Evolutionary conservation across 2,888 invertebrate genomes (phyloP).

Genomic region (Onchidella celtica): DNA sequence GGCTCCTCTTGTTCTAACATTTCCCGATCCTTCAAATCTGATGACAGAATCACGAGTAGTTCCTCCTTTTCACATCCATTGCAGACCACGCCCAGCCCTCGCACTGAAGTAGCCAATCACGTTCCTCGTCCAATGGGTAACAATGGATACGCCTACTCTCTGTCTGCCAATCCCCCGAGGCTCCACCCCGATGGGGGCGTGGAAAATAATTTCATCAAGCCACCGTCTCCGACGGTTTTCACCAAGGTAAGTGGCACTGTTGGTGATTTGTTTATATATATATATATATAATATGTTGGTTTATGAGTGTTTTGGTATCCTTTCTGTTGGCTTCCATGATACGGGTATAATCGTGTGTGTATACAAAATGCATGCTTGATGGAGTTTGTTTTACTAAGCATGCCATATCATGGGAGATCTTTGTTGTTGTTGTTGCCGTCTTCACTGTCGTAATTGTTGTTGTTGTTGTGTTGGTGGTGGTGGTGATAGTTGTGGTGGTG

Average conservation of each 20-base stretch:
- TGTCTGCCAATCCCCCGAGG: conserved; percentile 9
- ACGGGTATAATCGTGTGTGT: too few relatives aligned
- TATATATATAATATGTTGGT: not conserved
- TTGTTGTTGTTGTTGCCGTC: not conserved
- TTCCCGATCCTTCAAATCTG: not conserved
- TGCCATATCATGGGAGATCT: too few relatives aligned
- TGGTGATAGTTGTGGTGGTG: not conserved
- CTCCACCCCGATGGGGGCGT: not conserved
- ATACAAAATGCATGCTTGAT: too few relatives aligned
- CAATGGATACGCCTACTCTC: conserved; percentile 7
- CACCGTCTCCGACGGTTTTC: not conserved
- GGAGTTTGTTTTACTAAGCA: too few relatives aligned
- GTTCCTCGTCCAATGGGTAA: not conserved
- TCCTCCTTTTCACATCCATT: not conserved
- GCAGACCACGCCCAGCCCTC: conserved; percentile 14
- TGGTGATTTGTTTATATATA: not conserved
- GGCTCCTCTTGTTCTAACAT: not conserved
- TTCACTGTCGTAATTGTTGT: not conserved
- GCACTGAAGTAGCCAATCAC: not conserved
- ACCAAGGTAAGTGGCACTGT: conserved; percentile 35
- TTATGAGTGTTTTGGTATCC: not conserved
- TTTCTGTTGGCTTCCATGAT: too few relatives aligned
- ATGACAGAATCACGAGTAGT: not conserved
- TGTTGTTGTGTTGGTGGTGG: not conserved
- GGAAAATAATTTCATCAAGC: not conserved